Conservation (phyloP, 64 coral and sea anemone species). For the Cladopsammia gracilis region DNA sequence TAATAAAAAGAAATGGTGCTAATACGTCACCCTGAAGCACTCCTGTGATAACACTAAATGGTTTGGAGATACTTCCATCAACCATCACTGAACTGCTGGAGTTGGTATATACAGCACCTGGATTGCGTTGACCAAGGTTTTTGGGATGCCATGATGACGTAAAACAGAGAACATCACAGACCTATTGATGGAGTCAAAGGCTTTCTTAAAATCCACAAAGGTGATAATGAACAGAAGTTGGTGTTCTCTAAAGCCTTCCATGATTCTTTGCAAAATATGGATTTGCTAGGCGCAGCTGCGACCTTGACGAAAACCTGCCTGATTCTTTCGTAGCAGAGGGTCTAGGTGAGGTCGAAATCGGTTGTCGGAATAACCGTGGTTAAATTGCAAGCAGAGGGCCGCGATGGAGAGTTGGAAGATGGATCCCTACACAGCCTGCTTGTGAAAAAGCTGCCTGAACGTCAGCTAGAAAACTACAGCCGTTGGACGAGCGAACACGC, state of each 20-base stretch:
- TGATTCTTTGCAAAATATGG: neutral
- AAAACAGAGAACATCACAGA: no score
- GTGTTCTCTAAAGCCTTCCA: neutral
- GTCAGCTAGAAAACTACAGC: constrained; percentile 52
- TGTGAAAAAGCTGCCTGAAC: constrained; percentile 40
- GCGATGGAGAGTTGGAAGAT: constrained; percentile 52
- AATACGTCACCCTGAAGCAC: no score
- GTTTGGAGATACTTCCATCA: no score
- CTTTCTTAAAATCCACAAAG: constrained; percentile 48
- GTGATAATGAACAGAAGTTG: neutral
- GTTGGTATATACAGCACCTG: no score
- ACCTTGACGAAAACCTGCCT: constrained; percentile 53
- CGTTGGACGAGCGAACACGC: neutral
- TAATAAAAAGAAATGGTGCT: no score
- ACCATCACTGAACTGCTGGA: no score
- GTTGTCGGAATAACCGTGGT: constrained; percentile 62
- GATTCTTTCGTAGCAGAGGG: constrained; percentile 61
- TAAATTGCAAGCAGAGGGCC: constrained; percentile 30
- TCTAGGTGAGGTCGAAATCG: constrained; percentile 45
- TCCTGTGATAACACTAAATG: no score
- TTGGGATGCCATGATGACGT: no score
- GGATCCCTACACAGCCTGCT: constrained; percentile 48
- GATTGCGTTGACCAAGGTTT: no score
- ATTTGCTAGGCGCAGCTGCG: no score
- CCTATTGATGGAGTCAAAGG: no score